Percentiles rank a stretch among this genome's conserved stretches.
Conservation (phyloP, 2,888 invertebrate genomes). For the Eristalis tenax region DNA sequence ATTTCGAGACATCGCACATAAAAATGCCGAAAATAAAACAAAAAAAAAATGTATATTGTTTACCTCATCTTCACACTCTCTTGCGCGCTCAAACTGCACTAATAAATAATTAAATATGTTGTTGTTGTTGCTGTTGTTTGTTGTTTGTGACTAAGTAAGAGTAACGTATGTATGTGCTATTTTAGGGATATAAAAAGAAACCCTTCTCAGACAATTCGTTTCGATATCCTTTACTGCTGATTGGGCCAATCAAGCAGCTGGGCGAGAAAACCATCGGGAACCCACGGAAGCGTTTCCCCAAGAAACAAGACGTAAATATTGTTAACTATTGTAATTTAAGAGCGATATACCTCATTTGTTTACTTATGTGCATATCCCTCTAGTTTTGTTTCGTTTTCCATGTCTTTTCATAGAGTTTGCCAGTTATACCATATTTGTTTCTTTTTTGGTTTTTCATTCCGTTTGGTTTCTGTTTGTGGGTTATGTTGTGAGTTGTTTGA, state of each 20-base stretch:
- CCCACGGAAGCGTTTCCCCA: slow-evolving; percentile 80
- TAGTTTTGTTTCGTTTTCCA: slow-evolving; percentile 1
- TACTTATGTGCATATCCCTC: neutral
- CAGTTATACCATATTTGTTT: neutral
- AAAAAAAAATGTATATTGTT: neutral
- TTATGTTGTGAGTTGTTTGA: neutral
- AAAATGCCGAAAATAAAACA: neutral
- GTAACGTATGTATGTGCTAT: slow-evolving; percentile 48
- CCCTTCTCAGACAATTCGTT: slow-evolving; percentile 78
- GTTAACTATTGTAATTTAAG: slow-evolving; percentile 53
- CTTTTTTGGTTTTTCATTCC: neutral
- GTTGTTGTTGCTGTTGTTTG: neutral
- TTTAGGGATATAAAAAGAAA: slow-evolving; percentile 74
- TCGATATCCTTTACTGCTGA: slow-evolving; percentile 81
- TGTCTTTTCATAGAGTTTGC: neutral
- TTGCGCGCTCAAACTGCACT: slow-evolving; percentile 29
- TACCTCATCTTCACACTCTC: neutral
- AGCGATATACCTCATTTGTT: slow-evolving; percentile 2
- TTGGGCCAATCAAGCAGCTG: slow-evolving; percentile 81
- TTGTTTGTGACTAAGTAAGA: slow-evolving; percentile 8
- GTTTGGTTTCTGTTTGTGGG: neutral
- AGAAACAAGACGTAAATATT: slow-evolving; percentile 81
- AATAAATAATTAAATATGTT: slow-evolving; percentile 23
- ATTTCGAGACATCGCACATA: neutral
- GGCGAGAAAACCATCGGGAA: slow-evolving; percentile 80